Base-by-base conservation (phyloP, 1,140 invertebrate genomes). In the Panagrolaimus sp. region DNA sequence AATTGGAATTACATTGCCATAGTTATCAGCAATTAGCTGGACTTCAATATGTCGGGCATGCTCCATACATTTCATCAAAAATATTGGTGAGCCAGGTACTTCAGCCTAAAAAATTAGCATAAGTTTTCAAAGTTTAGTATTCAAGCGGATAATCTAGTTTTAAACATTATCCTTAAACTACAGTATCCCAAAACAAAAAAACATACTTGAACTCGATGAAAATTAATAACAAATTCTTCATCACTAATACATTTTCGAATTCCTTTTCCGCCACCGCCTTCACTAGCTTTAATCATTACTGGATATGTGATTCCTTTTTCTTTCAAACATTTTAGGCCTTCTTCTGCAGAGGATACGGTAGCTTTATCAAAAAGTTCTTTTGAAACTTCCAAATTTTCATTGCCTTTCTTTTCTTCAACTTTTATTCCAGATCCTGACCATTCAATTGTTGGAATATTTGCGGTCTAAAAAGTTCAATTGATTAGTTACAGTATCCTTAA, bases 241-340 rank as follows among this genome's bases (percentile, higher is more conserved):
- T 89, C 84, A 71, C 89, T 90, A 76, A 94, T 92, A 0, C 90
- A 92, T 84, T 96, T 96, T 55, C 94, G 87, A 77, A 98, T 98
- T 71, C 95, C 95, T 84, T 98, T 98, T 7, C 95, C 95, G 52
- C 95, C 95, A 62, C 95, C 95, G 66, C 95, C 95, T 86, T 98
- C 95, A 17, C 91, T 94, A 0, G 95, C 95, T 85, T 98, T 98
- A 55, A 98, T 95, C 95, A 98, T 98, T 1, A 98, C 90, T 0
- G 95, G 95, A 83, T 92, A 98, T 0, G 94, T 94, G 71, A 98
- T 97, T 82, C 91, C 17, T 12, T 43, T 32, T 28, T 32, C 45
- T 43, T 44, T 21, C 5, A 44, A 63, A 21, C 81, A 79, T 38
- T 88, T 86, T 5, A 96, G 76, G 47, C 91, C 93, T 80, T 96